A percentile compares a stretch with the other conserved stretches of the same genome.
phyloP scores from a whole-genome alignment of 2,797 vertebrate species.

The Phyllotis vaccarum region DNA sequence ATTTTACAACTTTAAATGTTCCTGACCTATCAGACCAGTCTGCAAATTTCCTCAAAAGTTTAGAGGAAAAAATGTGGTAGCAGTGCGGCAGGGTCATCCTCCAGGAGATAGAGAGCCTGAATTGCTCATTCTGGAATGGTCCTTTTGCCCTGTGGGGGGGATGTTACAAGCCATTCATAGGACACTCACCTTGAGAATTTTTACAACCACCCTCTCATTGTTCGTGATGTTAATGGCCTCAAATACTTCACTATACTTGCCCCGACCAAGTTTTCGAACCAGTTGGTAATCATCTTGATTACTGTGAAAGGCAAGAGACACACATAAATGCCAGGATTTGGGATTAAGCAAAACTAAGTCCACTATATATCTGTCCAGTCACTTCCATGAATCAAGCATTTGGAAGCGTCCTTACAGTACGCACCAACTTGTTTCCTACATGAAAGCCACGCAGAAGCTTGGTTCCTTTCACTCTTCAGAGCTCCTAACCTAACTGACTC shows the following conservation, averaged over 20 bases:
- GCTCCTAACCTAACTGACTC: constrained; percentile 20
- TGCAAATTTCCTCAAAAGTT: constrained; percentile 27
- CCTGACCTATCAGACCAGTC: neutral
- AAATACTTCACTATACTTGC: constrained; percentile 99
- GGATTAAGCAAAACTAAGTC: constrained; percentile 29
- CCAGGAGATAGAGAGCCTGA: neutral
- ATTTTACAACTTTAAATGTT: constrained; percentile 21
- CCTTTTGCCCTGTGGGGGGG: neutral
- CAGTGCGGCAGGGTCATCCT: neutral
- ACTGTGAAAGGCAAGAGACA: constrained; percentile 86
- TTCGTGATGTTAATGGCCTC: constrained; percentile 99
- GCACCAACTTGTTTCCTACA: constrained; percentile 30
- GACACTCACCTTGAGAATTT: constrained; percentile 97
- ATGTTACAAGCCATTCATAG: neutral
- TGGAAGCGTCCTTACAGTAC: neutral
- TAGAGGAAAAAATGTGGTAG: neutral
- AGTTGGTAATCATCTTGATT: constrained; percentile 99
- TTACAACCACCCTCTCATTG: constrained; percentile 98
- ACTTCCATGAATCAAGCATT: constrained; percentile 13
- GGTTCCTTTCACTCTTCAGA: constrained; percentile 23
- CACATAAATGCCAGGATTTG: constrained; percentile 54
- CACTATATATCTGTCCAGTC: neutral
- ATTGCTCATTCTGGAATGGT: neutral
- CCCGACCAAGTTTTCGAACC: constrained; percentile 97
- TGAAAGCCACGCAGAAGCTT: constrained; percentile 38